Conservation (phyloP, 2,888 invertebrate species). For the Aphidoletes aphidimyza region DNA sequence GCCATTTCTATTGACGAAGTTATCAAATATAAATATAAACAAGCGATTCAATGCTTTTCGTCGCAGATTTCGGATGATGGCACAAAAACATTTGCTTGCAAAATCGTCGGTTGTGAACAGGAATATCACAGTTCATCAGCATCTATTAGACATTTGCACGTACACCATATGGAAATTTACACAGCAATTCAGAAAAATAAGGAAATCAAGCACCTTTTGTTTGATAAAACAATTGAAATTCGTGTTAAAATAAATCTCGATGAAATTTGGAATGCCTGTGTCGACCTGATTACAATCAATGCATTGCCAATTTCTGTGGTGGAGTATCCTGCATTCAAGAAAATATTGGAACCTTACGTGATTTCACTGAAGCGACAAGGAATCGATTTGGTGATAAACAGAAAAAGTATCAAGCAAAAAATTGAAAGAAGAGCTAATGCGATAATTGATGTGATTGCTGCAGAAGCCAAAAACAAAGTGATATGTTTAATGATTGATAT, state of each 20-base stretch:
- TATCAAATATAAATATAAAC: background rate
- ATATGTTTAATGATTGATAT: slow-evolving; percentile 18
- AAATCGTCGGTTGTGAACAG: background rate
- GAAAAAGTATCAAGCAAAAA: background rate
- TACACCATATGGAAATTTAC: background rate
- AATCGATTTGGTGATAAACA: background rate
- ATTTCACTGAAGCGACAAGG: background rate
- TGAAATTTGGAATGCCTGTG: slow-evolving; percentile 39
- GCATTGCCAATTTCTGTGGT: background rate
- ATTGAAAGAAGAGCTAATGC: background rate
- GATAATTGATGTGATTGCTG: background rate
- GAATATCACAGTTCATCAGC: background rate
- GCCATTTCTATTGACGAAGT: background rate
- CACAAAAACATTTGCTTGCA: background rate
- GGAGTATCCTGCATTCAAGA: slow-evolving; percentile 11
- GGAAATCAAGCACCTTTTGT: too few relatives aligned
- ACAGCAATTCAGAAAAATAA: background rate
- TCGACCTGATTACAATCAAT: background rate
- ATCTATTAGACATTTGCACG: background rate
- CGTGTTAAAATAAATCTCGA: slow-evolving; percentile 23
- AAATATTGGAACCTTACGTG: slow-evolving; percentile 3
- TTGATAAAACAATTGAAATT: background rate
- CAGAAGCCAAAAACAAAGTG: background rate
- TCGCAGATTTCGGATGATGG: background rate
- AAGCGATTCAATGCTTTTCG: background rate